These are phyloP conservation scores for Nothura maculosa DNA, from an alignment of 2,797 vertebrate species.

Conservation along the genomic window DNA sequence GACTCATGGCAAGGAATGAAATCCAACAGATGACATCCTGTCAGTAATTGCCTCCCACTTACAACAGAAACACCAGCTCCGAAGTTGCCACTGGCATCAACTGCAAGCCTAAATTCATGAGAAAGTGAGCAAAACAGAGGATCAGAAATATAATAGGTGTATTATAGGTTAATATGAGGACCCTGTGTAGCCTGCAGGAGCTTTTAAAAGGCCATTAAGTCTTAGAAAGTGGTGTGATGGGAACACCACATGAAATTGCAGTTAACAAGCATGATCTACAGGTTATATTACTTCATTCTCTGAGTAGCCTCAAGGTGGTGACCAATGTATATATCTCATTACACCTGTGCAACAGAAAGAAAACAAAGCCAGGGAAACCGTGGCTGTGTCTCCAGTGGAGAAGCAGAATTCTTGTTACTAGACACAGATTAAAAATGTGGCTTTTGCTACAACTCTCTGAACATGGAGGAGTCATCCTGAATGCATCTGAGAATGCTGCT, in stretches of 20 bases:
- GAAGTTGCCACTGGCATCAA: not conserved
- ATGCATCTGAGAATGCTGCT: not conserved
- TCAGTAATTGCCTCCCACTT: slow-evolving; percentile 6
- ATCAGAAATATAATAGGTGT: not conserved
- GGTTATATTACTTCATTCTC: not conserved
- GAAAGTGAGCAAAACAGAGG: not conserved
- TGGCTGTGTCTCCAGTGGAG: not conserved
- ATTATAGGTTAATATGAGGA: slow-evolving; percentile 4
- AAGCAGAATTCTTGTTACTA: not conserved
- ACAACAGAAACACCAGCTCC: not conserved
- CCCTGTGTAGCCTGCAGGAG: not conserved
- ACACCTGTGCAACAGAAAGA: not conserved
- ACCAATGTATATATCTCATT: not conserved
- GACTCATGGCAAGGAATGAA: slow-evolving; percentile 10
- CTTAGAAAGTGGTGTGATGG: not conserved
- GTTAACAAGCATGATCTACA: not conserved
- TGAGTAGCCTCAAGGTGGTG: not conserved
- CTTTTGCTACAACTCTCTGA: not conserved
- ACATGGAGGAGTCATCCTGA: not conserved
- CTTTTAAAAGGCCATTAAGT: slow-evolving; percentile 13
- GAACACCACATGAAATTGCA: slow-evolving; percentile 10
- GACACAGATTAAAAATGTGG: not conserved
- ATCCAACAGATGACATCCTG: not conserved
- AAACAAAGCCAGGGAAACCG: not conserved
- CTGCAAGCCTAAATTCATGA: not conserved